Evolutionary conservation across 2,113 vertebrate genomes (phyloP).

Genomic region (Ctenomys sociabilis): DNA sequence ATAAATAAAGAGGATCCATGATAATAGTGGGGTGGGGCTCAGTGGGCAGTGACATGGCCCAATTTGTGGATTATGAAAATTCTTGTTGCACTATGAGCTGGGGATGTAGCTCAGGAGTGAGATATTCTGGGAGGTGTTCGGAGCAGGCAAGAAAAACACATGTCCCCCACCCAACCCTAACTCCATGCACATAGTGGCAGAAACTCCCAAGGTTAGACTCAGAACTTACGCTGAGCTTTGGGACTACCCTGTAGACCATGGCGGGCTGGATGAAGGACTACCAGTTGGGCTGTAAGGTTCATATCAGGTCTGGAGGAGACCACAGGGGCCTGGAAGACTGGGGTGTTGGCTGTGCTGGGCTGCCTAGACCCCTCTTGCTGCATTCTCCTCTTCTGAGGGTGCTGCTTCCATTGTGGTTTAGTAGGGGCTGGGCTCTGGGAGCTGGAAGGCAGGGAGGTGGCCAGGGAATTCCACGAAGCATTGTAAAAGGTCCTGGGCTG

Average conservation of each 20-base stretch:
- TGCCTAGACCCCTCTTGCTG: background rate
- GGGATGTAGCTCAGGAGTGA: background rate
- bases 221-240: constrained; percentile 52
- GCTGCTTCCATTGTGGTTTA: background rate
- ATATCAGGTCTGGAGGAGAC: rapidly evolving
- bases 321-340: background rate
- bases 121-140: background rate
- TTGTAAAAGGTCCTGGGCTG: constrained; percentile 80
- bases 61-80: background rate
- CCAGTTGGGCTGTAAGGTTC: background rate
- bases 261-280: background rate
- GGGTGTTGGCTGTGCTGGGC: background rate
- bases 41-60: background rate
- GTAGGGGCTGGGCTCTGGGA: constrained; percentile 24
- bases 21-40: background rate
- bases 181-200: background rate
- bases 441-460: background rate
- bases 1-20: background rate
- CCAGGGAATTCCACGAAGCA: background rate
- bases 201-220: background rate
- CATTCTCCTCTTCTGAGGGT: background rate
- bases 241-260: background rate
- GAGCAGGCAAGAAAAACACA: background rate
- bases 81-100: background rate
- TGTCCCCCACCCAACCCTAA: background rate